phyloP scores from a whole-genome alignment of 30 jellyfish, hydroid and myxozoan species.

The Aurelia coerulea region DNA sequence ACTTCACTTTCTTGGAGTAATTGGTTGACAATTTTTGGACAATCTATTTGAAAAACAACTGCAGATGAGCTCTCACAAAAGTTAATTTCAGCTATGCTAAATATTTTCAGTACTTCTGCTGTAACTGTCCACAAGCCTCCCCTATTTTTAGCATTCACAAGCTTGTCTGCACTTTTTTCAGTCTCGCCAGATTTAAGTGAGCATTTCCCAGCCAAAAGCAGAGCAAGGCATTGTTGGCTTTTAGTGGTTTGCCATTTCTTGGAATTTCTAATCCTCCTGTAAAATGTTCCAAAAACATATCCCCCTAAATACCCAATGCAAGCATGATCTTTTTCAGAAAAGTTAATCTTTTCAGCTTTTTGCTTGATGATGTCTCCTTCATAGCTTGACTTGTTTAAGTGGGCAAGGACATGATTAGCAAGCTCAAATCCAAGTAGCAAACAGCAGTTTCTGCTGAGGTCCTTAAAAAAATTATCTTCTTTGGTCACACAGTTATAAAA shows the following conservation, averaged over 20 bases:
- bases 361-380: slow-evolving; percentile 40
- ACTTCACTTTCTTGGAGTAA: slow-evolving; percentile 41
- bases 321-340: slow-evolving; percentile 36
- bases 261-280: slow-evolving; percentile 46
- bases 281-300: slow-evolving; percentile 68
- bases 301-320: slow-evolving; percentile 47
- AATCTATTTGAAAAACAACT: no score
- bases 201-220: no score
- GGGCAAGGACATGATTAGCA: slow-evolving; percentile 80
- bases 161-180: no score
- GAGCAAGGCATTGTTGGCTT: slow-evolving; percentile 53
- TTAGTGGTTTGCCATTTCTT: slow-evolving; percentile 36
- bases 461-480: no score
- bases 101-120: no score
- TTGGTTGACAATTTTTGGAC: slow-evolving; percentile 30
- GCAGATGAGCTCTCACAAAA: no score
- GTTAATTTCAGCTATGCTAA: no score
- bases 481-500: no score
- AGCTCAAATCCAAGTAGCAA: slow-evolving; percentile 67
- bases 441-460: slow-evolving; percentile 33
- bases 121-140: no score
- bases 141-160: no score
- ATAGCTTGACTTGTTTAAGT: slow-evolving; percentile 42
- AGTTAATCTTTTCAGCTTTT: slow-evolving; percentile 35
- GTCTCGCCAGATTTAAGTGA: no score